phyloP scores from a whole-genome alignment of 2,797 vertebrate species.

The Acanthopagrus latus region DNA sequence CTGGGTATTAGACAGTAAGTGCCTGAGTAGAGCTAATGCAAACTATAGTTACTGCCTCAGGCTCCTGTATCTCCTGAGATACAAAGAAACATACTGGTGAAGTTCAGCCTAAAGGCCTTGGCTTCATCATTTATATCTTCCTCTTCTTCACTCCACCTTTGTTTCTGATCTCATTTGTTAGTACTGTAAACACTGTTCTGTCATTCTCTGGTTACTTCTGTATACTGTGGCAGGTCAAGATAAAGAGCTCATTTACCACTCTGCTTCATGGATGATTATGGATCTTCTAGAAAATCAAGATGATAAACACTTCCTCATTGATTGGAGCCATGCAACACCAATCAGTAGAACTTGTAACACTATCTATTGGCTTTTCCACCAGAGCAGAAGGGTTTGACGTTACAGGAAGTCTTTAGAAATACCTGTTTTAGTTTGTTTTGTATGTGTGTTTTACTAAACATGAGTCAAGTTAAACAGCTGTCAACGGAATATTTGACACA shows the following conservation, averaged over 20 bases:
- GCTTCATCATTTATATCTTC: neutral
- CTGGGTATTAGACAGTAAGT: conserved; percentile 25
- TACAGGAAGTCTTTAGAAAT: neutral
- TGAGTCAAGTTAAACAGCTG: neutral
- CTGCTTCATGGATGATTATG: conserved; percentile 55
- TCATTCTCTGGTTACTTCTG: conserved; percentile 20
- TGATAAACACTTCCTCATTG: conserved; percentile 23
- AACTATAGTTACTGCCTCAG: neutral
- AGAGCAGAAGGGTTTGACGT: neutral
- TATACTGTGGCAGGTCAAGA: conserved; percentile 1
- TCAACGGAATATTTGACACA: neutral
- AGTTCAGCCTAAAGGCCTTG: conserved; percentile 8
- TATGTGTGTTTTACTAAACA: neutral
- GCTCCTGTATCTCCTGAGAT: conserved; percentile 19
- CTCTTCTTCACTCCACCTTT: conserved; percentile 18
- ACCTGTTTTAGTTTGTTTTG: conserved; percentile 2
- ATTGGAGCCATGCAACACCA: neutral
- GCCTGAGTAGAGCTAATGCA: conserved; percentile 17
- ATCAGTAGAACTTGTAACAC: neutral
- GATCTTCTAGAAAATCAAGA: conserved; percentile 46
- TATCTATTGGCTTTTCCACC: neutral
- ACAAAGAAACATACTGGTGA: conserved; percentile 6
- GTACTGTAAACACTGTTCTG: conserved; percentile 1
- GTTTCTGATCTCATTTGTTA: conserved; percentile 12
- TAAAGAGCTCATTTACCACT: conserved; percentile 45